Evolutionary conservation across 2,888 invertebrate genomes (phyloP).

Genomic region (Tachina grossa): DNA sequence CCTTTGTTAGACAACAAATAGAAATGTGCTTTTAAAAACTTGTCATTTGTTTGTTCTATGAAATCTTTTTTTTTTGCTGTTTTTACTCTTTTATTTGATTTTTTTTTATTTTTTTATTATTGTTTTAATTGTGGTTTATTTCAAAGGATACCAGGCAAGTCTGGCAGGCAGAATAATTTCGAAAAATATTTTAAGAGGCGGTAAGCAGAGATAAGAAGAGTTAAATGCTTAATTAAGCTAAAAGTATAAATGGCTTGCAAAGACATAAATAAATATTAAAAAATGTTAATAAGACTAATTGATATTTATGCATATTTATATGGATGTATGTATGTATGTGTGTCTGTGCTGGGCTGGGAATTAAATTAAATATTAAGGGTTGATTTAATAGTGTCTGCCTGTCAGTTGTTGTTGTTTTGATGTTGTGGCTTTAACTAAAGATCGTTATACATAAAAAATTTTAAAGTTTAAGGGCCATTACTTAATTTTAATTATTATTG

Average conservation of each 20-base stretch:
- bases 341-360: background rate
- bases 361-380: constrained; percentile 27
- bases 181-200: constrained; percentile 41
- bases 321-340: too few species aligned
- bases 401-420: background rate
- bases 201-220: constrained; percentile 57
- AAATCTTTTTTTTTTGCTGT: constrained; percentile 22
- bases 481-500: too few species aligned
- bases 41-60: constrained; percentile 47
- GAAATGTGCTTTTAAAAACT: constrained; percentile 54
- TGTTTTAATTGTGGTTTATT: constrained; percentile 30
- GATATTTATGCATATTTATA: constrained; percentile 26
- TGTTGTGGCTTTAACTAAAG: too few species aligned
- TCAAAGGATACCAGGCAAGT: background rate
- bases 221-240: constrained; percentile 70
- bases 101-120: background rate
- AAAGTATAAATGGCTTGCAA: constrained; percentile 44
- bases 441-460: too few species aligned
- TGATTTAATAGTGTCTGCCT: constrained; percentile 32
- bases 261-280: constrained; percentile 14
- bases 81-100: background rate
- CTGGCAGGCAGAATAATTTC: constrained; percentile 20
- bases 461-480: too few species aligned
- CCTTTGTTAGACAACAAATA: constrained; percentile 14
- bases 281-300: constrained; percentile 49